Evolutionary conservation across 2,797 vertebrate genomes (phyloP), one percentile per base, ranked within the genome.

Genomic region (Poecilia picta): DNA sequence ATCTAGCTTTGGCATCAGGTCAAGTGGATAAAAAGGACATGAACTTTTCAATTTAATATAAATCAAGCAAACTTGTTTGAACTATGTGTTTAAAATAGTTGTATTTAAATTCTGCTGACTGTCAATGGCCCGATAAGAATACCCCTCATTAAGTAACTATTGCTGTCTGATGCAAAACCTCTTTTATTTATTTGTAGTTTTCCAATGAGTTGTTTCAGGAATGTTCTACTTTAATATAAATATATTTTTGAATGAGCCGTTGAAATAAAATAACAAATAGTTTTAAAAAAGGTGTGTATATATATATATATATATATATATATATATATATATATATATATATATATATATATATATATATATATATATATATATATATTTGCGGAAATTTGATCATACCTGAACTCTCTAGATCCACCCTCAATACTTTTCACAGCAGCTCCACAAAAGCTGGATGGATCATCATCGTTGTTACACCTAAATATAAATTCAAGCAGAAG

Each of bases 101-200:
- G 33, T 8, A 36, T 46, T 70, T 68, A 70, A 43, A 72, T 78
- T 84, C 20, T 55, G n/a, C 20, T 18, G 41, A 73, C 64, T 72
- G 20, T 45, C 75, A 73, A 73, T 41, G 31, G 46, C 5, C 16
- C 33, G 77, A 66, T 41, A 74, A 66, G 78, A 8, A 77, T 79
- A 47, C 57, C 45, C 68, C 13, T 12, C 51, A 18, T 6, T 79
- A 46, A 79, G 2, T 16, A 18, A 45, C 49, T 66, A 33, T 76
- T 73, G 83, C 46, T 72, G 23, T 49, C 13, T 70, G 51, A 57
- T 33, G 31, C 46, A 31, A 36, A 25, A 11, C 18, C 18, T 75
- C 70, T 47, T 23, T 74, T 82, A 87, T 55, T 49, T 76, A 36
- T 86, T 36, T 77, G 39, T 82, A 81, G 81, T 82, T 82, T 45